Conservation (phyloP, 2,888 invertebrate genomes). For the Apoda limacodes region DNA sequence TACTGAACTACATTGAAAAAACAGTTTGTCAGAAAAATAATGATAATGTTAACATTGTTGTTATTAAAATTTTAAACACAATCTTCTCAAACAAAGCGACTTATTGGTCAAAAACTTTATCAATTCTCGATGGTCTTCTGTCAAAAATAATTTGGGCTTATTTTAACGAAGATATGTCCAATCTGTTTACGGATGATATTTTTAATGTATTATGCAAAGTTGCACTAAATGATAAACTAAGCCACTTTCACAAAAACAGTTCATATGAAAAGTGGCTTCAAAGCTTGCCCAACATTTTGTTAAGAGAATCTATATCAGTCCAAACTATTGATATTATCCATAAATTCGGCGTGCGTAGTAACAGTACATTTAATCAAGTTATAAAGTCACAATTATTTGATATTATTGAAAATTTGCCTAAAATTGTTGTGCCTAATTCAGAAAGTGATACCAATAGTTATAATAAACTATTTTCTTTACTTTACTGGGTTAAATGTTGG, state of each 20-base stretch:
- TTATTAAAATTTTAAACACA: slow-evolving; percentile 41
- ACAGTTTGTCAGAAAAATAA: slow-evolving; percentile 36
- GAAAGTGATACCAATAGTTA: slow-evolving; percentile 46
- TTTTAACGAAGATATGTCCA: slow-evolving; percentile 34
- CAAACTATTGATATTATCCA: slow-evolving; percentile 68
- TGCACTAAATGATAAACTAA: slow-evolving; percentile 46
- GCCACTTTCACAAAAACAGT: slow-evolving; percentile 42
- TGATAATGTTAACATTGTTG: slow-evolving; percentile 29
- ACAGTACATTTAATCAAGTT: slow-evolving; percentile 55
- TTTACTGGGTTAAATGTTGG: slow-evolving; percentile 64
- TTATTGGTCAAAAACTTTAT: slow-evolving; percentile 43
- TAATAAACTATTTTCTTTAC: slow-evolving; percentile 62
- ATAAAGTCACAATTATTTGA: slow-evolving; percentile 45
- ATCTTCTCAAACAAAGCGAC: slow-evolving; percentile 43
- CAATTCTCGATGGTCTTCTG: slow-evolving; percentile 42
- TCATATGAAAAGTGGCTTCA: slow-evolving; percentile 63
- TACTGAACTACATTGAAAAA: slow-evolving; percentile 66
- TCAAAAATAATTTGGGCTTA: slow-evolving; percentile 48
- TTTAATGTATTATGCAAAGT: slow-evolving; percentile 56
- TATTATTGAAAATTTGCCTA: slow-evolving; percentile 59
- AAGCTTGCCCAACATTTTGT: slow-evolving; percentile 67
- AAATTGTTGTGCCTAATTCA: slow-evolving; percentile 42
- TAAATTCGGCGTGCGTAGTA: slow-evolving; percentile 68
- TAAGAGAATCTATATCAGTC: slow-evolving; percentile 53
- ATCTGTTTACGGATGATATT: slow-evolving; percentile 41